Evolutionary conservation across 2,888 invertebrate genomes (phyloP).

Genomic region (Diadromus collaris): DNA sequence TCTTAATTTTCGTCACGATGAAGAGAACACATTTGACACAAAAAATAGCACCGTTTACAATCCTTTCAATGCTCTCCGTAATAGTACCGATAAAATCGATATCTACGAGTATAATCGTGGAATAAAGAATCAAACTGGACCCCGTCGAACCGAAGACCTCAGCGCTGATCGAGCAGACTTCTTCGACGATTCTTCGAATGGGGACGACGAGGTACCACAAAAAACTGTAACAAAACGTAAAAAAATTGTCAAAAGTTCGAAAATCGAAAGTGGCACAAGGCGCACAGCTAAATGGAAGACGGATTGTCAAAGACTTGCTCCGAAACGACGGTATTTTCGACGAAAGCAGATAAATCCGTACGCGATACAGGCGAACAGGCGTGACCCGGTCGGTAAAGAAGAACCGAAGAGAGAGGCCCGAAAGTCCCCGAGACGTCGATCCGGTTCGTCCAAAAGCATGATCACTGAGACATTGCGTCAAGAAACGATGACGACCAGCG

Average conservation of each 20-base stretch:
- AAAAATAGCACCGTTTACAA: constrained; percentile 14
- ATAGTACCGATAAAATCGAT: not conserved
- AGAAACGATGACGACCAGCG: not conserved
- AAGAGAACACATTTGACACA: no score
- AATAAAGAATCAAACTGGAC: constrained; percentile 1
- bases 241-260: not conserved
- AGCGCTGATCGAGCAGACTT: not conserved
- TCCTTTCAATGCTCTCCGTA: constrained; percentile 6
- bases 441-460: not conserved
- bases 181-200: not conserved
- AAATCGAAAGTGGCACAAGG: not conserved
- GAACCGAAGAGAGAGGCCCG: not conserved
- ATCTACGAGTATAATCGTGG: not conserved
- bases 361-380: not conserved
- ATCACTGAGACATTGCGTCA: not conserved
- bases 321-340: constrained; percentile 7
- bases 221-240: not conserved
- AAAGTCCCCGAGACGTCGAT: not conserved
- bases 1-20: not conserved
- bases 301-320: not conserved
- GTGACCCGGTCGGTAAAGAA: not conserved
- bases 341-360: not conserved
- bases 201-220: not conserved
- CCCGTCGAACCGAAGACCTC: not conserved
- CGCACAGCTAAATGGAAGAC: not conserved